Conservation (phyloP, 2,113 vertebrate species). For the Chinchilla lanigera region DNA sequence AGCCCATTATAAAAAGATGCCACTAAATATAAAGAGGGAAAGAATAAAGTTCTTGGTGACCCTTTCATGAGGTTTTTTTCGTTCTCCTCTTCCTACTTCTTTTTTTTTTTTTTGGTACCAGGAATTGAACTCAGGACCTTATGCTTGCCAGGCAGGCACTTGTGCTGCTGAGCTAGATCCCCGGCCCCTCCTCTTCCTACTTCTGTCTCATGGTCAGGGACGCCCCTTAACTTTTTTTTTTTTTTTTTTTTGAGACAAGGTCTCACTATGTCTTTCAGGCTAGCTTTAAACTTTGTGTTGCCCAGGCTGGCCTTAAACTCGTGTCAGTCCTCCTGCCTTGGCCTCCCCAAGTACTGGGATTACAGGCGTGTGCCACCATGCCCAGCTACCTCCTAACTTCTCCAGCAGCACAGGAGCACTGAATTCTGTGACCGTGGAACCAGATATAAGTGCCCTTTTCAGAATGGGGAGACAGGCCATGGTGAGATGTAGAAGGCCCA, state of each 20-base stretch:
- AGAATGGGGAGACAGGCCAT: background rate
- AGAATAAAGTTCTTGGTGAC: background rate
- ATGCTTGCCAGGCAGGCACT: too few species aligned
- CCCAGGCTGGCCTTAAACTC: too few species aligned
- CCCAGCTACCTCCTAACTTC: background rate
- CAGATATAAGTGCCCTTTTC: background rate
- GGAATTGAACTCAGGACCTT: too few species aligned
- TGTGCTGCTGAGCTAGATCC: too few species aligned
- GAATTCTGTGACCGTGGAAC: background rate
- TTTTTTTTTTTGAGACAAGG: too few species aligned
- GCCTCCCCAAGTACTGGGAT: too few species aligned
- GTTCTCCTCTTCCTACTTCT: background rate
- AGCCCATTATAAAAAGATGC: background rate
- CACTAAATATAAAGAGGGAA: background rate
- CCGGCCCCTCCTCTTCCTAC: too few species aligned
- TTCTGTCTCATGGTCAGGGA: background rate
- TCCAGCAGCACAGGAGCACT: background rate
- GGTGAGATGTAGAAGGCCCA: background rate
- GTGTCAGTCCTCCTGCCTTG: too few species aligned
- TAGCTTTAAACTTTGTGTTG: too few species aligned
- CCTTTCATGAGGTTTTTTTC: background rate
- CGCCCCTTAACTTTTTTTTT: background rate
- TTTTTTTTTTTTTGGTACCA: too few species aligned
- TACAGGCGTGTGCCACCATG: too few species aligned
- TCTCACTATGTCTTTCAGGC: too few species aligned